Conservation (phyloP, 2,888 invertebrate genomes). For the Linyphia triangularis region DNA sequence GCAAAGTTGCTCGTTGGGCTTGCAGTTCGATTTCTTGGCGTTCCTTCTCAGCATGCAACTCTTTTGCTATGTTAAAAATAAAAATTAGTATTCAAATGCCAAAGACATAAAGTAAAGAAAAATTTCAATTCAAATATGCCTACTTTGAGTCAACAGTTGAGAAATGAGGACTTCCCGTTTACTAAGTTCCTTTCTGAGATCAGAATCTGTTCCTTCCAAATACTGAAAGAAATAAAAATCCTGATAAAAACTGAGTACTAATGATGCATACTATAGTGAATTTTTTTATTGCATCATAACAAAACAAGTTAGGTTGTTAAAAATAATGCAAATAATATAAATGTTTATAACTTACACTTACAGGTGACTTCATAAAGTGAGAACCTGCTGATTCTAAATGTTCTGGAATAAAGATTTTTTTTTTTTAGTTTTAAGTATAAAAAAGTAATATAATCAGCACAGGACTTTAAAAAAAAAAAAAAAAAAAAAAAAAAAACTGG, state of each 20-base stretch:
- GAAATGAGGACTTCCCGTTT: slow-evolving; percentile 90
- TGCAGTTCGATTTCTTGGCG: slow-evolving; percentile 94
- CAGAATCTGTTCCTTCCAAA: slow-evolving; percentile 77
- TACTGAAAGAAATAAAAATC: not conserved
- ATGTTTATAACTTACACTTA: slow-evolving; percentile 64
- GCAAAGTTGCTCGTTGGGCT: slow-evolving; percentile 91
- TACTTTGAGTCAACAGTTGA: slow-evolving; percentile 92
- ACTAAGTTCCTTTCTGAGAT: slow-evolving; percentile 78
- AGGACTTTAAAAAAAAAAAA: not conserved
- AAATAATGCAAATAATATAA: not conserved
- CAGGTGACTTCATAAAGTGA: slow-evolving; percentile 75
- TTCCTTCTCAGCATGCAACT: slow-evolving; percentile 92
- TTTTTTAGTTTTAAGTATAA: not conserved
- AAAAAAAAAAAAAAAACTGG: not conserved
- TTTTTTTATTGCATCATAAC: not conserved
- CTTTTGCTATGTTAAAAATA: slow-evolving; percentile 86
- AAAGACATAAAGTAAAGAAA: not conserved
- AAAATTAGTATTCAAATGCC: not conserved
- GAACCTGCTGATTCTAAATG: slow-evolving; percentile 77
- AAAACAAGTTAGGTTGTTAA: no score
- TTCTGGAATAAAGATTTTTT: slow-evolving; percentile 30
- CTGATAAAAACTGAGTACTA: no score
- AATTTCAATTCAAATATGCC: slow-evolving; percentile 78
- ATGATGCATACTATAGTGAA: no score
- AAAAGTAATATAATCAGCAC: no score